phyloP scores from a whole-genome alignment of 2,113 vertebrate species.

The Anser brachyrhynchus region DNA sequence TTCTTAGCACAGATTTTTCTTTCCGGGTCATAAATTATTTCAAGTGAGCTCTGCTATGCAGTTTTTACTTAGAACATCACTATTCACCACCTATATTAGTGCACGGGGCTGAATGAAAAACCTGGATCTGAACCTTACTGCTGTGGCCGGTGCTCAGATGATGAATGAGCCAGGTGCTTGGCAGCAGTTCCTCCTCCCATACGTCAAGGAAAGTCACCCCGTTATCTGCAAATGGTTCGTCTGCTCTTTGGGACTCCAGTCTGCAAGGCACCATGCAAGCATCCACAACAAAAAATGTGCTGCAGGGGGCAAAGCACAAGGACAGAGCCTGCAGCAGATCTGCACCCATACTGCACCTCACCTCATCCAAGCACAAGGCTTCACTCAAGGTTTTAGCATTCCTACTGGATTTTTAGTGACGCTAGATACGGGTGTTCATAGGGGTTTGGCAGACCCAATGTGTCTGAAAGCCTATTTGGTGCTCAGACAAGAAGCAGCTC shows the following conservation, averaged over 20 bases:
- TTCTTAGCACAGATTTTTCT: slow-evolving; percentile 35
- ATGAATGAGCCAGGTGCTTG: background rate
- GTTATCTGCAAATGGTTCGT: background rate
- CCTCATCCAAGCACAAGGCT: background rate
- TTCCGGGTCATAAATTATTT: background rate
- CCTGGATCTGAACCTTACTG: background rate
- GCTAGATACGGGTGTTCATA: background rate
- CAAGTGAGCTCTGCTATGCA: background rate
- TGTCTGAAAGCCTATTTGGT: background rate
- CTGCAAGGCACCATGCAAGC: background rate
- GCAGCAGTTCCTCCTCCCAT: background rate
- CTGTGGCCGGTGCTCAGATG: background rate
- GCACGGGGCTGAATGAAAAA: background rate
- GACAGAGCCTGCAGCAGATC: background rate
- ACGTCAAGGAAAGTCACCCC: background rate
- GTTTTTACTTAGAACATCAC: background rate
- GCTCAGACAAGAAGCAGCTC: background rate
- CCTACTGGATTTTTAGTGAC: background rate
- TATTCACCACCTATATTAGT: background rate
- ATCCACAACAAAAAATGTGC: background rate
- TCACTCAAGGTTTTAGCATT: background rate
- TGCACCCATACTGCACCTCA: background rate
- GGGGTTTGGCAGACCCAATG: background rate
- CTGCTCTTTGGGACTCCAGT: background rate
- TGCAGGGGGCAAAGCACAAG: background rate